Percentiles rank a stretch among this genome's conserved stretches.
Evolutionary conservation across 2,797 vertebrate species (phyloP).

Genomic region (Echeneis naucrates): DNA sequence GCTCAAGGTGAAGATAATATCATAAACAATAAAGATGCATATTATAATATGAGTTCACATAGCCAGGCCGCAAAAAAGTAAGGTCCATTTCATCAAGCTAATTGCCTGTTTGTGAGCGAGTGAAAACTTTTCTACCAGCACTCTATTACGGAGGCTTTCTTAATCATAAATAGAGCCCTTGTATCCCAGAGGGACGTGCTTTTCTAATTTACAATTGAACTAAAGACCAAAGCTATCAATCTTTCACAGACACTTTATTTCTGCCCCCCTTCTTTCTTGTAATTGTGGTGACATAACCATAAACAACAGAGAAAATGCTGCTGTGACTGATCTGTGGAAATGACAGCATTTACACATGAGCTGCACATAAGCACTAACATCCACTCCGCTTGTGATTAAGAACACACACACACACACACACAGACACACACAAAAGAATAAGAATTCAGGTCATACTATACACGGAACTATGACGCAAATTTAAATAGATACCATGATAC

Average conservation of each 20-base stretch:
- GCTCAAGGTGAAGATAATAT: conserved; percentile 93
- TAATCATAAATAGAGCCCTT: conserved; percentile 98
- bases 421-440: conserved; percentile 12
- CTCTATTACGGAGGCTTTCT: conserved; percentile 96
- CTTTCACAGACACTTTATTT: conserved; percentile 88
- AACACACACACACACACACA: background rate
- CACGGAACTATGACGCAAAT: conserved; percentile 32
- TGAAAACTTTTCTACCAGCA: conserved; percentile 95
- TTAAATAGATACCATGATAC: conserved; percentile 32
- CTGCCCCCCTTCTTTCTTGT: conserved; percentile 86
- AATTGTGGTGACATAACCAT: conserved; percentile 96
- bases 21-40: conserved; percentile 92
- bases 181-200: conserved; percentile 94
- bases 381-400: conserved; percentile 3
- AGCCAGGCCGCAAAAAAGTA: conserved; percentile 88
- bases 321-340: conserved; percentile 85
- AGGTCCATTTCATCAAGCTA: conserved; percentile 98
- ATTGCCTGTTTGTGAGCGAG: conserved; percentile 97
- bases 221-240: conserved; percentile 98
- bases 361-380: conserved; percentile 61
- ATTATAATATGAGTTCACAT: conserved; percentile 96
- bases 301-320: conserved; percentile 83
- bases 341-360: conserved; percentile 78
- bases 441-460: conserved; percentile 18
- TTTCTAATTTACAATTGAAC: conserved; percentile 99